Conservation (phyloP, 1,140 invertebrate species). For the Cotesia typhae region DNA sequence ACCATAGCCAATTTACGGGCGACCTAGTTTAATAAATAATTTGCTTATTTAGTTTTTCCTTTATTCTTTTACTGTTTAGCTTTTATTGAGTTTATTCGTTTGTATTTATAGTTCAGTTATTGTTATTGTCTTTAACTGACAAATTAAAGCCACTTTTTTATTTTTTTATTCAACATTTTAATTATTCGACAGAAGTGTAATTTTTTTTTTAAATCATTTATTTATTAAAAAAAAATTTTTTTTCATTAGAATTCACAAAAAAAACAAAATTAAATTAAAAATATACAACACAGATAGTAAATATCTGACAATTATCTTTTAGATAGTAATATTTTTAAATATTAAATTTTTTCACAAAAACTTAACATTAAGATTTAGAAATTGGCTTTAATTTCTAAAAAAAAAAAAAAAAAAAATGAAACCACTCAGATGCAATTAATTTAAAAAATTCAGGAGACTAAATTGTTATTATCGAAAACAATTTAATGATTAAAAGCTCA, state of each 20-base stretch:
- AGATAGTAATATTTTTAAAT: no score
- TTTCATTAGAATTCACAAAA: no score
- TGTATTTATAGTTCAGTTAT: not conserved
- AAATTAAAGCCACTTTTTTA: not conserved
- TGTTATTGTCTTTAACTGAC: constrained; percentile 3
- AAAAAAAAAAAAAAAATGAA: not conserved
- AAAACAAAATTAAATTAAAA: no score
- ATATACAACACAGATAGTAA: no score
- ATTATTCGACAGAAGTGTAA: no score
- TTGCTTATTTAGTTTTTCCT: constrained; percentile 45
- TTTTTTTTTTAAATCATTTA: no score
- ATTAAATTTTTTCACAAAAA: no score
- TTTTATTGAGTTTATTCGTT: not conserved
- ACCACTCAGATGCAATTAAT: constrained; percentile 30
- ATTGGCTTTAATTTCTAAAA: no score
- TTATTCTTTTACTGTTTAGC: not conserved
- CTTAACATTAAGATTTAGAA: no score
- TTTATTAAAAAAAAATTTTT: no score
- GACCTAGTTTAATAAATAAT: constrained; percentile 77
- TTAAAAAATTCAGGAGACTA: constrained; percentile 2
- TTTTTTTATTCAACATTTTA: no score
- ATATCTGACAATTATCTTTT: no score
- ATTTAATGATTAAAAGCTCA: not conserved
- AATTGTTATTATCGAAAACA: constrained; percentile 5
- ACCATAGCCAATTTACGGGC: constrained; percentile 99